phyloP scores from a whole-genome alignment of 2,113 vertebrate species.

The Merops nubicus region DNA sequence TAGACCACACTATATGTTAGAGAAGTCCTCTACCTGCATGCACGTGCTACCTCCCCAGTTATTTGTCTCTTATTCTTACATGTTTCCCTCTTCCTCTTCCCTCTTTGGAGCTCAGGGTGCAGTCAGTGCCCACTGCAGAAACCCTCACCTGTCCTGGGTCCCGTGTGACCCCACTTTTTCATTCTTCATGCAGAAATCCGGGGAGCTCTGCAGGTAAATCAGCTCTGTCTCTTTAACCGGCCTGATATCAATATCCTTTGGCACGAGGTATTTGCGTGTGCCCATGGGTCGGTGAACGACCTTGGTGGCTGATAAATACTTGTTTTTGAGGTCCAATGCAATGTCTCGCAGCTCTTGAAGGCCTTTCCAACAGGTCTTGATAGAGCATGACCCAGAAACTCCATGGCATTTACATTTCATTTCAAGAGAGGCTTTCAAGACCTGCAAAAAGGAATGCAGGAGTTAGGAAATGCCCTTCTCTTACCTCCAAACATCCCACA shows the following conservation, averaged over 20 bases:
- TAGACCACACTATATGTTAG: fast-evolving
- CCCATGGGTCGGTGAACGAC: slow-evolving; percentile 94
- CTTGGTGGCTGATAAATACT: slow-evolving; percentile 96
- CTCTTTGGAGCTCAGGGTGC: neutral
- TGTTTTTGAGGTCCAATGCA: slow-evolving; percentile 92
- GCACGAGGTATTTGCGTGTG: slow-evolving; percentile 96
- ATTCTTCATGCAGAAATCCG: slow-evolving; percentile 93
- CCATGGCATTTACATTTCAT: slow-evolving; percentile 99
- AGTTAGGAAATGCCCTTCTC: slow-evolving; percentile 2
- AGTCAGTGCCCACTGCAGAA: neutral
- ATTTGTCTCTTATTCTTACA: neutral
- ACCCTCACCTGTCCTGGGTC: slow-evolving; percentile 92
- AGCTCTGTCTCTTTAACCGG: slow-evolving; percentile 94
- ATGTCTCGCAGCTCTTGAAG: slow-evolving; percentile 92
- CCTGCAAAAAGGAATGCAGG: slow-evolving; percentile 76
- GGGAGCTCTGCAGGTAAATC: slow-evolving; percentile 96
- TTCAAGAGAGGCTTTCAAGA: slow-evolving; percentile 88
- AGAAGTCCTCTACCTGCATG: neutral
- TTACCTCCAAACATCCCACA: neutral
- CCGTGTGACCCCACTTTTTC: slow-evolving; percentile 94
- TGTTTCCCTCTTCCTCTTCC: neutral
- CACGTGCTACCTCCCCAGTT: neutral
- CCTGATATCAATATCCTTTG: slow-evolving; percentile 96
- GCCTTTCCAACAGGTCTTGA: slow-evolving; percentile 97
- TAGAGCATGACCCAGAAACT: slow-evolving; percentile 97